phyloP scores from a whole-genome alignment of 2,888 invertebrate species.

The Hypercompe scribonia region DNA sequence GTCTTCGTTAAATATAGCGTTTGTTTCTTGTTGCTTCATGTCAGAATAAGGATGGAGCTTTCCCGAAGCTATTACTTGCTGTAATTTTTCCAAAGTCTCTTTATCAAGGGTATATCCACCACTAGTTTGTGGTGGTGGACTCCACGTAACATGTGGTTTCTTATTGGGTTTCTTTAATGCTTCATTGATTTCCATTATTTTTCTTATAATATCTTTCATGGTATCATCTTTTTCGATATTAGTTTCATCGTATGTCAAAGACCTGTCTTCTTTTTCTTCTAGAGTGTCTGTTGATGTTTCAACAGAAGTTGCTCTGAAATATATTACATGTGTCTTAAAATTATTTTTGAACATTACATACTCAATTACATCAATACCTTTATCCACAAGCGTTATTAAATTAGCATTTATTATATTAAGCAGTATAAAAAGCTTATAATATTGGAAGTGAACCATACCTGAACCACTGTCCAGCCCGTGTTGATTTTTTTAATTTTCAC shows the following conservation, averaged over 20 bases:
- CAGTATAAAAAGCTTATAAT: conserved; percentile 60
- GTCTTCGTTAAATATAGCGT: conserved; percentile 38
- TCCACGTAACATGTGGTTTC: conserved; percentile 64
- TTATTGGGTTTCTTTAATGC: conserved; percentile 72
- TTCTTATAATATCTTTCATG: conserved; percentile 82
- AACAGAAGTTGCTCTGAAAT: conserved; percentile 59
- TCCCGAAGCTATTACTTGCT: conserved; percentile 73
- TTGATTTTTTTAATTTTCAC: conserved; percentile 47
- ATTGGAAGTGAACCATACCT: conserved; percentile 74
- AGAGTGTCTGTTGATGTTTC: conserved; percentile 36
- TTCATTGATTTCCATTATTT: conserved; percentile 85
- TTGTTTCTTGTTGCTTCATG: conserved; percentile 57
- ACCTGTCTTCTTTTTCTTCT: conserved; percentile 54
- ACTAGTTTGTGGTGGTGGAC: conserved; percentile 59
- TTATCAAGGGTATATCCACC: conserved; percentile 68
- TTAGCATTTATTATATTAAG: conserved; percentile 55
- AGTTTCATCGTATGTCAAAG: conserved; percentile 60
- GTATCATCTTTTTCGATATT: conserved; percentile 53
- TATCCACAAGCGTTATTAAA: conserved; percentile 57
- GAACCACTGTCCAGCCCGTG: conserved; percentile 62
- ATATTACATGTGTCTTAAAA: conserved; percentile 39
- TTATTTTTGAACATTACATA: conserved; percentile 16
- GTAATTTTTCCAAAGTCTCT: conserved; percentile 73
- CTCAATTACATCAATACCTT: conserved; percentile 39
- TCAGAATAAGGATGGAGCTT: conserved; percentile 62